Evolutionary conservation across 2,888 invertebrate species (phyloP), one percentile per base, ranked within the genome.

Genomic region (Agrochola circellaris): DNA sequence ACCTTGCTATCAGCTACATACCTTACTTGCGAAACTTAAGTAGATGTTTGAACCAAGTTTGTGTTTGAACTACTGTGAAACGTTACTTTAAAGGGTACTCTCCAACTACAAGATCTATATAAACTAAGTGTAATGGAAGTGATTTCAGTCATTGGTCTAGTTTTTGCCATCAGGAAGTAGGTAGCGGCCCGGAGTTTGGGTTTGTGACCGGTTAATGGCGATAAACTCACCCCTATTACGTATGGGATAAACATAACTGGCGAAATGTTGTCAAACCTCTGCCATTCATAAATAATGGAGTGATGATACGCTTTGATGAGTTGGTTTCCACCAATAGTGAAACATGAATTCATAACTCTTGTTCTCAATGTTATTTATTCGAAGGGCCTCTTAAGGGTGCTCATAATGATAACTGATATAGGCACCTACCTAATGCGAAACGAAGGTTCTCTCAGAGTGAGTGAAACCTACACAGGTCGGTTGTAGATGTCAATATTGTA

Each of bases 401-500:
- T 48, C 20, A 34, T 34, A 20, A n/a, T 26, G 20, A 2, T 7
- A 26, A 38, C 34, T 15, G 7, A 13, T 26, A 30, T 75, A 45
- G 20, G 7, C 30, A 75, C n/a, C 9, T 38, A 73, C 26, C n/a
- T 26, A 17, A 48, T 48, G 30, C 26, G 26, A 26, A 9, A 65
- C 34, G 9, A 20, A 64, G 26, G 67, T 56, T n/a, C 30, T 56
- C 11, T 6, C 11, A 75, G 58, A 71, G 13, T 48, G 42, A 66
- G 48, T 71, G 68, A 42, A 61, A 60, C 71, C 69, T 83, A 73
- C 77, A 80, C n/a, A n/a, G n/a, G n/a, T n/a, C n/a, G 77, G 79
- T 81, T 85, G n/a, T n/a, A n/a, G 54, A 85, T 79, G 86, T 87
- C 88, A 81, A 86, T 87, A 89, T 82, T 54, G 72, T 79, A 83